Conservation (phyloP, 2,113 vertebrate genomes). For the Scortum barcoo region DNA sequence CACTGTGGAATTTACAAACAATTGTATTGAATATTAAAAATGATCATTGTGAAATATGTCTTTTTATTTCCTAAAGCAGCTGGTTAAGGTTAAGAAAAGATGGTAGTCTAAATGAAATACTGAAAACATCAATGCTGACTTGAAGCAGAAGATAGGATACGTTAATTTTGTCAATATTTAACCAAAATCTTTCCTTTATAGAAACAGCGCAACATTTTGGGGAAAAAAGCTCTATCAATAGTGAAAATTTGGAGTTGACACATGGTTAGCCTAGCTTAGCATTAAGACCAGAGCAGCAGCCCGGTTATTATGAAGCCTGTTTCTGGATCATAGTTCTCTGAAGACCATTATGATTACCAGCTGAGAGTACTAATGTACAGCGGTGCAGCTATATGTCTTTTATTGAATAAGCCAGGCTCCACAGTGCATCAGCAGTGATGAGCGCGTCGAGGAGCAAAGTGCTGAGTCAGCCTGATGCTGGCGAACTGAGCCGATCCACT, state of each 20-base stretch:
- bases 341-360: background rate
- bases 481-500: constrained; percentile 1
- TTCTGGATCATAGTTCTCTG: background rate
- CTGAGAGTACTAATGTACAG: background rate
- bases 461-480: constrained; percentile 28
- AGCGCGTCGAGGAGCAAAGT: background rate
- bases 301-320: background rate
- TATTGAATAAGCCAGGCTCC: constrained; percentile 9
- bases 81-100: background rate
- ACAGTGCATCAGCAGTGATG: constrained; percentile 13
- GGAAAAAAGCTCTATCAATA: too few species aligned
- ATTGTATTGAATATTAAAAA: background rate
- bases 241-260: too few species aligned
- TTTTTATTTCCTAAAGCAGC: background rate
- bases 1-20: background rate
- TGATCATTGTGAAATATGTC: background rate
- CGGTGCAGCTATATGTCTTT: background rate
- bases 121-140: too few species aligned
- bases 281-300: constrained; percentile 1
- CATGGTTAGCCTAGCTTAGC: too few species aligned
- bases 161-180: too few species aligned
- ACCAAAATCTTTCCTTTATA: too few species aligned
- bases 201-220: too few species aligned
- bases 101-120: background rate
- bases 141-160: too few species aligned